A percentile compares a stretch with the other conserved stretches of the same genome.
Evolutionary conservation across 2,888 invertebrate genomes (phyloP).

Genomic region (Spodoptera picta): DNA sequence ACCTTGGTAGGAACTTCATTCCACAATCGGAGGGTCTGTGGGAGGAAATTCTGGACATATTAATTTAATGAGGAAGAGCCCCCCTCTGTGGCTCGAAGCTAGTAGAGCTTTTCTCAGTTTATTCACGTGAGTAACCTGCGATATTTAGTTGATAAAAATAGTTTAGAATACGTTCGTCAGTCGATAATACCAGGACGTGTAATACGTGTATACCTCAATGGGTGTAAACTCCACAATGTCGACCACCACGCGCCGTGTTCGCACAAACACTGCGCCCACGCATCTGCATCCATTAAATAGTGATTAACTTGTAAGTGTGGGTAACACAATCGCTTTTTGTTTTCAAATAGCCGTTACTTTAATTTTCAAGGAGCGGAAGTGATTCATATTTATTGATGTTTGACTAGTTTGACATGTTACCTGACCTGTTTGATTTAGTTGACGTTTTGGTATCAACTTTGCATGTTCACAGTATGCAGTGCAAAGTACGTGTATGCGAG

Average conservation of each 20-base stretch:
- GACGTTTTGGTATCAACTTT: background rate
- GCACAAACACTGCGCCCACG: conserved; percentile 72
- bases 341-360: conserved; percentile 58
- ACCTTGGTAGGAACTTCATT: too few relatives aligned
- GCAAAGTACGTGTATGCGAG: too few relatives aligned
- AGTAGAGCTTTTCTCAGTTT: too few relatives aligned
- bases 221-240: conserved; percentile 58
- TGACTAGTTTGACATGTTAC: conserved; percentile 3
- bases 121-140: too few relatives aligned
- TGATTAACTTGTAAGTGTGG: conserved; percentile 85
- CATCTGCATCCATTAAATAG: conserved; percentile 75
- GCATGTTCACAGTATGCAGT: too few relatives aligned
- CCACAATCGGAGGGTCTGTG: too few relatives aligned
- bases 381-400: conserved; percentile 48
- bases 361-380: conserved; percentile 69
- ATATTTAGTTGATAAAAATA: background rate
- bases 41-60: too few relatives aligned
- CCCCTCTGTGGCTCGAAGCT: too few relatives aligned
- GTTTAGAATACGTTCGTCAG: conserved; percentile 2
- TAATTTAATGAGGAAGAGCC: too few relatives aligned
- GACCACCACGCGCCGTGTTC: conserved; percentile 54
- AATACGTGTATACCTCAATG: conserved; percentile 45
- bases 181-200: conserved; percentile 54
- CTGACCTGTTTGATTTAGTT: background rate
- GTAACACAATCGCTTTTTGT: conserved; percentile 77